Evolutionary conservation across 2,113 vertebrate genomes (phyloP).

Genomic region (Brachionichthys hirsutus): DNA sequence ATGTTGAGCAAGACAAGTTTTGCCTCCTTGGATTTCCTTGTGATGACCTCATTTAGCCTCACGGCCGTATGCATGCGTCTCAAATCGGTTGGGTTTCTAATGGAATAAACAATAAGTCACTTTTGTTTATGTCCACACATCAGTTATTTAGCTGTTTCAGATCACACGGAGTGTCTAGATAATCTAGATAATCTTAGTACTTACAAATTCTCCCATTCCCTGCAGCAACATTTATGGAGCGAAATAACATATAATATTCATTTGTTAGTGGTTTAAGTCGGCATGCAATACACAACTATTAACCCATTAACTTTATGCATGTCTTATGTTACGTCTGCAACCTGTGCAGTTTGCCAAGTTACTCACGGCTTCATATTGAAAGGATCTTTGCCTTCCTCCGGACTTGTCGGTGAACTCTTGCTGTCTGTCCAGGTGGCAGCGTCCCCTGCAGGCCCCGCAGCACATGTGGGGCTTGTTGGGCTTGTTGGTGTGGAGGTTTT

Average conservation of each 20-base stretch:
- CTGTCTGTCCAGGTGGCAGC: constrained; percentile 83
- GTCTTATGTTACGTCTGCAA: not conserved
- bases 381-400: constrained; percentile 87
- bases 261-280: too few species aligned
- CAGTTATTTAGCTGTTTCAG: not conserved
- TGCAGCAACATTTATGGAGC: constrained; percentile 77
- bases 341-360: constrained; percentile 17
- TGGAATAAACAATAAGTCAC: not conserved
- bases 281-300: constrained; percentile 32
- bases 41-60: constrained; percentile 92
- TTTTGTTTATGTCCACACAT: constrained; percentile 10
- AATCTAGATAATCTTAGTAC: constrained; percentile 62
- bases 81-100: constrained; percentile 91
- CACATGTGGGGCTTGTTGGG: constrained; percentile 84
- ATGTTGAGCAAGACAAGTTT: constrained; percentile 97
- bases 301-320: not conserved
- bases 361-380: constrained; percentile 99
- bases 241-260: constrained; percentile 21
- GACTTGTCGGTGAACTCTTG: constrained; percentile 72
- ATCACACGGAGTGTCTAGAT: too few species aligned
- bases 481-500: constrained; percentile 83
- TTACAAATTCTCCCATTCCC: constrained; percentile 98
- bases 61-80: constrained; percentile 96
- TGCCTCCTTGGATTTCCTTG: constrained; percentile 91
- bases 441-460: constrained; percentile 78